These are phyloP conservation scores for Podilymbus podiceps DNA, from an alignment of 2,113 vertebrate genomes.

Conservation along the genomic window DNA sequence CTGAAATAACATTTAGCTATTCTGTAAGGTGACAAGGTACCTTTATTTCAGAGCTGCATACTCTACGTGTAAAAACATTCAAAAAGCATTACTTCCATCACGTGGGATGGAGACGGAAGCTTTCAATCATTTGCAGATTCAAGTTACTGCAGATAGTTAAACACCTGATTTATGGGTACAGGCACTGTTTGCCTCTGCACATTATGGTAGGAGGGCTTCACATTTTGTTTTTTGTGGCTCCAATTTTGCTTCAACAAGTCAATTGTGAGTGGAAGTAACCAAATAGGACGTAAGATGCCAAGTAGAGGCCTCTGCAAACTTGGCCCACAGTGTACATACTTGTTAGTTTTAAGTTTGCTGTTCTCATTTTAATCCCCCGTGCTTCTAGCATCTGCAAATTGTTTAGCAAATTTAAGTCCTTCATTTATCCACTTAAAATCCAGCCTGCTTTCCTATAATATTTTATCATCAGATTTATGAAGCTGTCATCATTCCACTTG, in stretches of 20 bases:
- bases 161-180: slow-evolving; percentile 51
- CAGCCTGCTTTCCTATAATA: background rate
- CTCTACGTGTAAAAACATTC: background rate
- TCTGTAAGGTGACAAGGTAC: background rate
- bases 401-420: slow-evolving; percentile 38
- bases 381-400: slow-evolving; percentile 44
- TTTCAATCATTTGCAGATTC: slow-evolving; percentile 34
- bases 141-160: slow-evolving; percentile 23
- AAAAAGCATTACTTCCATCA: background rate
- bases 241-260: slow-evolving; percentile 54
- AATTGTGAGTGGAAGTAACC: slow-evolving; percentile 44
- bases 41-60: slow-evolving; percentile 2
- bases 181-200: background rate
- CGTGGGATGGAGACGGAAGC: background rate
- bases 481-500: background rate
- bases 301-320: slow-evolving; percentile 54
- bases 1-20: background rate
- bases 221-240: slow-evolving; percentile 42
- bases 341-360: slow-evolving; percentile 6
- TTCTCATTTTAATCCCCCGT: slow-evolving; percentile 33
- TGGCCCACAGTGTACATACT: background rate
- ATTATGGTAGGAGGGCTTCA: background rate
- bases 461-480: background rate
- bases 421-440: background rate
- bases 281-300: slow-evolving; percentile 18